Percentiles rank a stretch among this genome's conserved stretches.
These are phyloP conservation scores for Chrysotoxum bicinctum DNA, from an alignment of 2,888 invertebrate genomes.

Conservation along the genomic window DNA sequence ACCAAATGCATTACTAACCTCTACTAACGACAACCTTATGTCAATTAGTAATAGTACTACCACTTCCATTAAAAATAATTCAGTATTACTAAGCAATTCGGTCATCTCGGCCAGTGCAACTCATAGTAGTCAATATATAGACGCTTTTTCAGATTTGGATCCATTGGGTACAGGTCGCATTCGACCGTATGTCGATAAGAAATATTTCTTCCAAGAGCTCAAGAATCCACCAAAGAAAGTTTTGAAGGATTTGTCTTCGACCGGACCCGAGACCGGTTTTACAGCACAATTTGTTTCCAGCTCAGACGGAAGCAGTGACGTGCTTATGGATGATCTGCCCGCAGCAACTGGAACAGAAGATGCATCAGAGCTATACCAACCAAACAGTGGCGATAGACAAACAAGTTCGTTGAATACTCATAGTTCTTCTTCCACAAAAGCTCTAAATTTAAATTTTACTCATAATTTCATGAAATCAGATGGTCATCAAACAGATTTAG, in stretches of 20 bases:
- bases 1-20: constrained; percentile 69
- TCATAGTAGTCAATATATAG: constrained; percentile 83
- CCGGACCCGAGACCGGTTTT: constrained; percentile 74
- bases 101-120: constrained; percentile 79
- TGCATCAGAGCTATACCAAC: constrained; percentile 34
- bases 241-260: constrained; percentile 88
- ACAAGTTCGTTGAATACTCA: constrained; percentile 71
- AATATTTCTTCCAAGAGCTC: constrained; percentile 97
- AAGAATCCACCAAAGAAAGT: constrained; percentile 97
- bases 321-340: constrained; percentile 42
- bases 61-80: constrained; percentile 67
- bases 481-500: constrained; percentile 78
- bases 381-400: constrained; percentile 46
- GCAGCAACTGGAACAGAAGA: constrained; percentile 41
- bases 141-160: constrained; percentile 96
- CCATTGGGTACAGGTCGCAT: constrained; percentile 95
- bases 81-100: constrained; percentile 70
- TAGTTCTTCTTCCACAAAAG: constrained; percentile 58
- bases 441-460: constrained; percentile 69
- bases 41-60: constrained; percentile 63
- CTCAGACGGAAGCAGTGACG: constrained; percentile 59
- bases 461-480: constrained; percentile 69
- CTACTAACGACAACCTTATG: constrained; percentile 65
- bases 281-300: constrained; percentile 59
- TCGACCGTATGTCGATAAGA: constrained; percentile 96